phyloP scores from a whole-genome alignment of 2,113 vertebrate species.

The Rhynchopsitta pachyrhyncha region DNA sequence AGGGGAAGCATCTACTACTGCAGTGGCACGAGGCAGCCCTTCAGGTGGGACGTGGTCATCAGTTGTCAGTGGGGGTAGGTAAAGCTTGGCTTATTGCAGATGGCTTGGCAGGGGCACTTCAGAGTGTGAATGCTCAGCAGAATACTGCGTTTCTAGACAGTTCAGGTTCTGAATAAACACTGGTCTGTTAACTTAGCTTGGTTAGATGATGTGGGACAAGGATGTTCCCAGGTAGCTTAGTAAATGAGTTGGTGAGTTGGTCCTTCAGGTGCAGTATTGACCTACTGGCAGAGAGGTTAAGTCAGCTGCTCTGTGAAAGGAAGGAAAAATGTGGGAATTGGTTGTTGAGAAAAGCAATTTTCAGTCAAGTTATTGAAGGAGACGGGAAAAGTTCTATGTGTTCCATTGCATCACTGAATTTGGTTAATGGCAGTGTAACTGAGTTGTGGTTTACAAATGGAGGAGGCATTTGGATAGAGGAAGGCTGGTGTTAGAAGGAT shows the following conservation, averaged over 20 bases:
- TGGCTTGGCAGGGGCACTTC: conserved; percentile 40
- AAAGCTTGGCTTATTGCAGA: conserved; percentile 49
- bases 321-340: neutral
- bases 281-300: neutral
- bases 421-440: neutral
- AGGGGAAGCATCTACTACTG: conserved; percentile 82
- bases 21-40: conserved; percentile 87
- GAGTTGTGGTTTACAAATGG: neutral
- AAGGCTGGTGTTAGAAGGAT: neutral
- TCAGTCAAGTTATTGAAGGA: neutral
- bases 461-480: neutral
- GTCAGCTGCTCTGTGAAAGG: neutral
- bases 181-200: neutral
- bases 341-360: neutral
- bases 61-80: conserved; percentile 95
- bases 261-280: neutral
- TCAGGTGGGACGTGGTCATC: conserved; percentile 97
- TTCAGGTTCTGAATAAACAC: neutral
- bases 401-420: neutral
- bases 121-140: conserved; percentile 25
- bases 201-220: neutral
- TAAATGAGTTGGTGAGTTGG: neutral
- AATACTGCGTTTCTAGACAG: neutral
- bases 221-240: neutral
- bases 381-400: neutral